Evolutionary conservation across 2,888 invertebrate genomes (phyloP).

Genomic region (Melinopterus prodromus): DNA sequence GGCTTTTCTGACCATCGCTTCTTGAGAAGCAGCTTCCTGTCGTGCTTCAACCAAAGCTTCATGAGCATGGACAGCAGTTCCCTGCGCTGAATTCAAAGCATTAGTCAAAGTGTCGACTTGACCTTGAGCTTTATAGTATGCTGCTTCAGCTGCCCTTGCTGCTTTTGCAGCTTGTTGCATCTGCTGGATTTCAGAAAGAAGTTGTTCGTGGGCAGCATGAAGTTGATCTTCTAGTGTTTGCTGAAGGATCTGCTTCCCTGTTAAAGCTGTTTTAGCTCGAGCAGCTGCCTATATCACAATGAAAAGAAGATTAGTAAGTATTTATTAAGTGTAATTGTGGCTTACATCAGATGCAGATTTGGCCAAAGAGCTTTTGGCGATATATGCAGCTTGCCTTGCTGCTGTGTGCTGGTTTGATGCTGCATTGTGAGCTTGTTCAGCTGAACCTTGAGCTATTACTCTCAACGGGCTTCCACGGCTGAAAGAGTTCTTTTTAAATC

Average conservation of each 20-base stretch:
- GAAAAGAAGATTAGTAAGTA: not conserved
- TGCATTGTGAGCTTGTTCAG: slow-evolving; percentile 23
- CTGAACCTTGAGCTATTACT: slow-evolving; percentile 21
- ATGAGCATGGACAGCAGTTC: slow-evolving; percentile 76
- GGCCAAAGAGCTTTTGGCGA: slow-evolving; percentile 26
- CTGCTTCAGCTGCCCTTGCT: slow-evolving; percentile 75
- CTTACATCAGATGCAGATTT: slow-evolving; percentile 20
- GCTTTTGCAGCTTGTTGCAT: slow-evolving; percentile 76
- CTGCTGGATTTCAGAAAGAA: slow-evolving; percentile 76
- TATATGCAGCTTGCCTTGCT: slow-evolving; percentile 15
- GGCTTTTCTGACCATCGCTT: slow-evolving; percentile 79
- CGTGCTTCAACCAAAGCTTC: slow-evolving; percentile 77
- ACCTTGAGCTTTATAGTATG: slow-evolving; percentile 63
- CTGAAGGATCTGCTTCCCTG: slow-evolving; percentile 66
- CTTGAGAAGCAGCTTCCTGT: slow-evolving; percentile 78
- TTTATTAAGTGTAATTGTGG: not conserved
- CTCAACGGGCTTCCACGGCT: slow-evolving; percentile 6
- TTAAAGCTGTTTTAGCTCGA: slow-evolving; percentile 71
- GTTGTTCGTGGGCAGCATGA: slow-evolving; percentile 71
- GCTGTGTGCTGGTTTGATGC: slow-evolving; percentile 18
- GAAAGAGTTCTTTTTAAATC: slow-evolving; percentile 6
- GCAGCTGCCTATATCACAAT: slow-evolving; percentile 65
- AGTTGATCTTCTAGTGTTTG: slow-evolving; percentile 74
- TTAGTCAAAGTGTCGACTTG: slow-evolving; percentile 76
- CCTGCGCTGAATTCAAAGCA: slow-evolving; percentile 78